Percentiles rank a stretch among this genome's conserved stretches.
phyloP scores from a whole-genome alignment of 2,888 invertebrate genomes.

The Myopa testacea region DNA sequence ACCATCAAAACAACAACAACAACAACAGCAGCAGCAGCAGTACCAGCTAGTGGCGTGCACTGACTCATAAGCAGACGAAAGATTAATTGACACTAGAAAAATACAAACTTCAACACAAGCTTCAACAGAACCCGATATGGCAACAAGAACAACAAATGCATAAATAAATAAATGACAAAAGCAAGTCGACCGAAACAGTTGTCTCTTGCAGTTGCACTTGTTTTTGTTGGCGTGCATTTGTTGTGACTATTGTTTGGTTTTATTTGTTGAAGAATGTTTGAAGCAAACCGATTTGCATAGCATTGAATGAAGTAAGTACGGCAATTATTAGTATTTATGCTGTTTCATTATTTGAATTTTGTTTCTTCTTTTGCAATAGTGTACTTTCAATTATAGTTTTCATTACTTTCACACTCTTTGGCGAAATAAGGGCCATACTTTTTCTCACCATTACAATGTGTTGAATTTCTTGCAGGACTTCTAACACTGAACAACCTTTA shows the following conservation, averaged over 20 bases:
- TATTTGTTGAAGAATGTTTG: conserved; percentile 40
- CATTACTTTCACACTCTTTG: no score
- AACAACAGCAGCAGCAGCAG: neutral
- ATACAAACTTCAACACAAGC: neutral
- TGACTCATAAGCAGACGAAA: conserved; percentile 13
- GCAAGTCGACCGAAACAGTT: neutral
- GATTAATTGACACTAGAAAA: conserved; percentile 14
- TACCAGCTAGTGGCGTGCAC: conserved; percentile 16
- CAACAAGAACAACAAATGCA: conserved; percentile 44
- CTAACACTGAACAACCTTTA: conserved; percentile 56
- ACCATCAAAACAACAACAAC: conserved; percentile 5
- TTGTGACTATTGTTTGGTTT: neutral
- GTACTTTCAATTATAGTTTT: no score
- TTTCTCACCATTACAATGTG: neutral
- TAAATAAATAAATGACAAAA: conserved; percentile 41
- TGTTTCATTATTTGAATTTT: neutral
- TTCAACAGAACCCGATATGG: conserved; percentile 35
- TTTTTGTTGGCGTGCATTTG: neutral
- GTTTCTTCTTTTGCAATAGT: neutral
- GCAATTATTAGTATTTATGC: neutral
- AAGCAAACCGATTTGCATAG: conserved; percentile 65
- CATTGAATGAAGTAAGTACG: conserved; percentile 67
- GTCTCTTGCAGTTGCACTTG: neutral
- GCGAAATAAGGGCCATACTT: no score
- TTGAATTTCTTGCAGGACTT: conserved; percentile 60